A percentile compares a stretch with the other conserved stretches of the same genome.
These are phyloP conservation scores for Felis chaus DNA, from an alignment of 2,113 vertebrate genomes.

Conservation along the genomic window DNA sequence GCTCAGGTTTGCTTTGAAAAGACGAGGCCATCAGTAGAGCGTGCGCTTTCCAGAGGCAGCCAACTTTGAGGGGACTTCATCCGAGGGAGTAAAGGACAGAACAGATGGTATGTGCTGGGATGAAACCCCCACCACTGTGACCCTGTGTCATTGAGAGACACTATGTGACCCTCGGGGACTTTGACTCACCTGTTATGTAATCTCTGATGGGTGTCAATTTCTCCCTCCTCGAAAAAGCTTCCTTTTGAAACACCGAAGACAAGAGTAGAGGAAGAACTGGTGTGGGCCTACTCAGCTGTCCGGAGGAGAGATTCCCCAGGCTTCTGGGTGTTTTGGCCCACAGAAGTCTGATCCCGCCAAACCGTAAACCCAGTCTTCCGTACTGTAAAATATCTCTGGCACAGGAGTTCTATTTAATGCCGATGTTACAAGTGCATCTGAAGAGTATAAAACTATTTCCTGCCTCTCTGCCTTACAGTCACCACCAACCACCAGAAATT, in stretches of 20 bases:
- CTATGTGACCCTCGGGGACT: neutral
- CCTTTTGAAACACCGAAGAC: neutral
- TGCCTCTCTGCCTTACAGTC: neutral
- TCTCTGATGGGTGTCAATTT: neutral
- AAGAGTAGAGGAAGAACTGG: neutral
- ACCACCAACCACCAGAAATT: neutral
- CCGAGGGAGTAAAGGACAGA: neutral
- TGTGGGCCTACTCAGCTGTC: neutral
- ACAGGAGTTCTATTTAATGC: neutral
- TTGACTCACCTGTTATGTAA: neutral
- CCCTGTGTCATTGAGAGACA: neutral
- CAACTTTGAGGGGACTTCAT: neutral
- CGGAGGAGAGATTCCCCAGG: neutral
- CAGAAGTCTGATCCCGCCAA: neutral
- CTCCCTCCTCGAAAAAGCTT: neutral
- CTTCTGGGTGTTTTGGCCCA: neutral
- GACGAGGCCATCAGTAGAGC: neutral
- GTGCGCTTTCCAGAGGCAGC: neutral
- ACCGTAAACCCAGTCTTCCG: neutral
- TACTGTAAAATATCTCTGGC: neutral
- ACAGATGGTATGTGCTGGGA: neutral
- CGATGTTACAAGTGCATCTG: neutral
- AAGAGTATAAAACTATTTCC: neutral
- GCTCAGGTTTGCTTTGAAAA: neutral
- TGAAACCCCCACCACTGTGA: neutral